These are phyloP conservation scores for Coranthus polyacanthus DNA, from an alignment of 2,797 vertebrate species.

Conservation along the genomic window DNA sequence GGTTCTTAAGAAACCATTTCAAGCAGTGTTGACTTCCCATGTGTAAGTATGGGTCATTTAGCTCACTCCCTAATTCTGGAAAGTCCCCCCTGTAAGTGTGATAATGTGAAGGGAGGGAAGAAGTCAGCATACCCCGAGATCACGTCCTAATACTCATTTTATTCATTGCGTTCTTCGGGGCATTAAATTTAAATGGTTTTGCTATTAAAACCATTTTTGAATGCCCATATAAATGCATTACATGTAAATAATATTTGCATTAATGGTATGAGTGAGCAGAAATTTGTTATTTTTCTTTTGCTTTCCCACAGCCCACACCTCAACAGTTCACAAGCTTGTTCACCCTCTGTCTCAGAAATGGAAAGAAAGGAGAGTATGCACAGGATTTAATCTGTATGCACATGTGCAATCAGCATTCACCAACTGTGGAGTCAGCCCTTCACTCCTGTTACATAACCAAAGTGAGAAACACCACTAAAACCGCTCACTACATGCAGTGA, in stretches of 20 bases:
- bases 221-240: slow-evolving; percentile 5
- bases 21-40: slow-evolving; percentile 64
- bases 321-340: slow-evolving; percentile 25
- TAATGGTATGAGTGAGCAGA: neutral
- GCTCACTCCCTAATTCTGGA: slow-evolving; percentile 52
- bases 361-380: neutral
- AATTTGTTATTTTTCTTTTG: slow-evolving; percentile 17
- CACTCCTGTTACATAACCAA: slow-evolving; percentile 8
- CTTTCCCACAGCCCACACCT: slow-evolving; percentile 11
- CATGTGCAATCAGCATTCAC: slow-evolving; percentile 10
- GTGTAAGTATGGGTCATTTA: slow-evolving; percentile 65
- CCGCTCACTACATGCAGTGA: neutral
- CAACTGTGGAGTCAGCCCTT: neutral
- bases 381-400: slow-evolving; percentile 26
- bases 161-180: slow-evolving; percentile 22
- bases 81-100: slow-evolving; percentile 48
- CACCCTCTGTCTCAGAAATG: slow-evolving; percentile 7
- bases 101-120: neutral
- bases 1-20: slow-evolving; percentile 62
- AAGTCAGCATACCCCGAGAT: neutral
- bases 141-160: slow-evolving; percentile 11
- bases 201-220: slow-evolving; percentile 26
- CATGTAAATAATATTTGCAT: slow-evolving; percentile 38
- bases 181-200: slow-evolving; percentile 36
- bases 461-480: too few species aligned